Conservation (phyloP, 1,140 invertebrate species). For the Ectropis grisescens region DNA sequence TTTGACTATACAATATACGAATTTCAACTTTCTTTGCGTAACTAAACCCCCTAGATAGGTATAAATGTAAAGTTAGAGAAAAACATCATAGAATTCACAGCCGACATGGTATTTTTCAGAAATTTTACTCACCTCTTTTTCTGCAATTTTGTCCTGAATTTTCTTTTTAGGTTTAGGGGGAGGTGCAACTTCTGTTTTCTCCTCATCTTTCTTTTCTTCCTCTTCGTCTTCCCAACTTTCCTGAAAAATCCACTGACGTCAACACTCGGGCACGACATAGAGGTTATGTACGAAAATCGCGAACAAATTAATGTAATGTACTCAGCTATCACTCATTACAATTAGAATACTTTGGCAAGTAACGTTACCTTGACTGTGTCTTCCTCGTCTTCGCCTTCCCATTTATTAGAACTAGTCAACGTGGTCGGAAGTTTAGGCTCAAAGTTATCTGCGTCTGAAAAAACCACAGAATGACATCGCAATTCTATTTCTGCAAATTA, state of each 20-base stretch:
- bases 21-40: too few species aligned
- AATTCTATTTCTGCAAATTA: slow-evolving; percentile 7
- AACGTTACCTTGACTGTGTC: slow-evolving; percentile 84
- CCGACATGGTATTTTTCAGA: too few species aligned
- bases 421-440: slow-evolving; percentile 65
- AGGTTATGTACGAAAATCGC: slow-evolving; percentile 41
- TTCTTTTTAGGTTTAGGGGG: slow-evolving; percentile 77
- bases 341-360: slow-evolving; percentile 53
- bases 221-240: slow-evolving; percentile 91
- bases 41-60: too few species aligned
- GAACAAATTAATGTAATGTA: too few species aligned
- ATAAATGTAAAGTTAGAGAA: too few species aligned
- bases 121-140: slow-evolving; percentile 81
- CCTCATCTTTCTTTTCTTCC: slow-evolving; percentile 75
- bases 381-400: slow-evolving; percentile 91
- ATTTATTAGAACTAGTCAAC: slow-evolving; percentile 77
- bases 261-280: slow-evolving; percentile 54
- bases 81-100: too few species aligned
- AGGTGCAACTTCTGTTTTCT: slow-evolving; percentile 65
- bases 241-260: slow-evolving; percentile 63
- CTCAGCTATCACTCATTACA: too few species aligned
- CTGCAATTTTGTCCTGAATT: slow-evolving; percentile 81
- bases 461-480: slow-evolving; percentile 27
- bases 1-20: too few species aligned
- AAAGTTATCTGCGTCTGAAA: slow-evolving; percentile 68